Percentiles rank a stretch among this genome's conserved stretches.
Conservation (phyloP, 2,888 invertebrate species). For the Callosobruchus maculatus region DNA sequence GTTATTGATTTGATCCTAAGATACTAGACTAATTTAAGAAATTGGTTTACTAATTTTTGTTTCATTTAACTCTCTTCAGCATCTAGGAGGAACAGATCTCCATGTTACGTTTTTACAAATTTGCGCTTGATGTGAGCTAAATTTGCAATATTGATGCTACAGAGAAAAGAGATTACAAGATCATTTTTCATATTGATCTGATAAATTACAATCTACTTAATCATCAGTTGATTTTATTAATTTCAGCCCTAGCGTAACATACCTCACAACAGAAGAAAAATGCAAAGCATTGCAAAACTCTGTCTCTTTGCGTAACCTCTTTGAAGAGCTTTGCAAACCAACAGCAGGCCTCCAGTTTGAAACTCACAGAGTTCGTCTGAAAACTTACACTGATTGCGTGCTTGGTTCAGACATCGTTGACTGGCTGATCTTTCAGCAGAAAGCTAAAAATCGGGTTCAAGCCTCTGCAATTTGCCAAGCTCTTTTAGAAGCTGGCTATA, state of each 20-base stretch:
- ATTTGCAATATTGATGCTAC: constrained; percentile 2
- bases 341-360: constrained; percentile 56
- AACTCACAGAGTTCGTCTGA: constrained; percentile 66
- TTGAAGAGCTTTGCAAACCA: constrained; percentile 55
- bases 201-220: too few relatives aligned
- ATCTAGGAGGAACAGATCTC: too few relatives aligned
- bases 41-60: too few relatives aligned
- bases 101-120: too few relatives aligned
- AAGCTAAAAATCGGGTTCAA: constrained; percentile 71
- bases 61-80: too few relatives aligned
- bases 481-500: constrained; percentile 69
- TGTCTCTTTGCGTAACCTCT: constrained; percentile 59
- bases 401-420: constrained; percentile 77
- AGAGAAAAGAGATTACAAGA: background rate
- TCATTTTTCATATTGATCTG: background rate
- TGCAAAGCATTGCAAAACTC: constrained; percentile 56
- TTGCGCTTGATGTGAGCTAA: too few relatives aligned
- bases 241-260: constrained; percentile 30
- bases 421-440: constrained; percentile 77
- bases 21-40: too few relatives aligned
- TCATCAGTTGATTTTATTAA: background rate
- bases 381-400: constrained; percentile 72
- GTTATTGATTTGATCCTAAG: too few relatives aligned
- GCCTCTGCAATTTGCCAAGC: constrained; percentile 76
- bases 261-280: constrained; percentile 54